Evolutionary conservation across 2,888 invertebrate genomes (phyloP).

Genomic region (Dugesia japonica): DNA sequence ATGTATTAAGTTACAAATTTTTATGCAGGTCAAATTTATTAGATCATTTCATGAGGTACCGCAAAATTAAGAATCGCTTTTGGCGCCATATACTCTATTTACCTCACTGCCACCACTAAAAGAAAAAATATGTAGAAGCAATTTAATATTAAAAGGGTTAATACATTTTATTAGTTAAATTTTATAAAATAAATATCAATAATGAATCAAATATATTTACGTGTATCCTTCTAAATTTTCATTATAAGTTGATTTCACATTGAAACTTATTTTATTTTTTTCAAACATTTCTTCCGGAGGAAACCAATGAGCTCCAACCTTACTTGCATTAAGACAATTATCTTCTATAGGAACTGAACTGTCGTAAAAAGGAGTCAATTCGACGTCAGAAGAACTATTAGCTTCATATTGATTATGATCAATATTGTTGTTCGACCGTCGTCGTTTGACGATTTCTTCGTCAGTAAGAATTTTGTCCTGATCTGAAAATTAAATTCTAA

Average conservation of each 20-base stretch:
- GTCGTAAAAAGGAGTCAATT: conserved; percentile 16
- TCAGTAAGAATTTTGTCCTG: neutral
- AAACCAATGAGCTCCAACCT: conserved; percentile 24
- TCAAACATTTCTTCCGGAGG: conserved; percentile 27
- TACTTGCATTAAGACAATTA: conserved; percentile 3
- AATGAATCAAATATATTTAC: too few species aligned
- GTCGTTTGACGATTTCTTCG: neutral
- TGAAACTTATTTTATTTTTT: conserved; percentile 10
- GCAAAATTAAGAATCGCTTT: too few species aligned
- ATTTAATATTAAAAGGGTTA: too few species aligned
- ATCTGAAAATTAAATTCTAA: neutral
- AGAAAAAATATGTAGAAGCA: too few species aligned
- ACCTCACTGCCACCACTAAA: too few species aligned
- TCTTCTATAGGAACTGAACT: conserved; percentile 1
- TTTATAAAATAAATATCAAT: too few species aligned
- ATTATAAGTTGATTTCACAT: conserved; percentile 13
- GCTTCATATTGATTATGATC: neutral
- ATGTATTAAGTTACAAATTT: too few species aligned
- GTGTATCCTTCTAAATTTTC: conserved; percentile 24
- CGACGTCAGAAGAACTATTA: conserved; percentile 8
- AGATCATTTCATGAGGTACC: too few species aligned
- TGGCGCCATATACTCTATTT: too few species aligned
- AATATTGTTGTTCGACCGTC: neutral
- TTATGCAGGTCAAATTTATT: too few species aligned
- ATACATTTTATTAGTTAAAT: too few species aligned